Percentiles rank a stretch among this genome's conserved stretches.
These are phyloP conservation scores for Torymus tubicola DNA, from an alignment of 2,888 invertebrate genomes.

Conservation along the genomic window DNA sequence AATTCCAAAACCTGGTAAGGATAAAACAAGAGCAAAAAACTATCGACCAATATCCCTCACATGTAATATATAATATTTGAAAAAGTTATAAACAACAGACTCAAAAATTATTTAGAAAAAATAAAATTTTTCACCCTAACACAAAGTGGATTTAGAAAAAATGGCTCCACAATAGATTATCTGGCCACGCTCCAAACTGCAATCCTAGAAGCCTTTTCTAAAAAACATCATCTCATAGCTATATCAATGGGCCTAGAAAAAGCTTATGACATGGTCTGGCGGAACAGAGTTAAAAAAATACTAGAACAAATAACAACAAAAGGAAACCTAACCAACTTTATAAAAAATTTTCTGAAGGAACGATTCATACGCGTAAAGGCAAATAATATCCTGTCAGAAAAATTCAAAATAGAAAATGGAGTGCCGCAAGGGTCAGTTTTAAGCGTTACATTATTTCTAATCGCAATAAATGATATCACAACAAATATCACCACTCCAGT, in stretches of 20 bases:
- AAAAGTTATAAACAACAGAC: background rate
- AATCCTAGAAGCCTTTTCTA: background rate
- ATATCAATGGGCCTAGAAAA: background rate
- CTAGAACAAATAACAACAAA: background rate
- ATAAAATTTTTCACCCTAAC: background rate
- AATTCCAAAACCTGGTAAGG: background rate
- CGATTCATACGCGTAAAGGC: background rate
- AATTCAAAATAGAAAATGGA: background rate
- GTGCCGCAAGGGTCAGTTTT: constrained; percentile 4
- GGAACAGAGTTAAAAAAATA: background rate
- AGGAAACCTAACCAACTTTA: background rate
- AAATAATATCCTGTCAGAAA: background rate
- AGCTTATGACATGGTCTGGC: constrained; percentile 10
- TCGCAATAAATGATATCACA: constrained; percentile 32
- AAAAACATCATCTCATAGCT: background rate
- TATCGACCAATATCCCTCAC: background rate
- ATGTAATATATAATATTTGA: background rate
- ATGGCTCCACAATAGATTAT: background rate
- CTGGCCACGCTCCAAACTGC: background rate
- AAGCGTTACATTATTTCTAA: background rate
- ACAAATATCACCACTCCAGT: background rate
- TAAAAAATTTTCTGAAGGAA: background rate
- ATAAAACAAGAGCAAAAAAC: background rate
- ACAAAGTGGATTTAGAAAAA: constrained; percentile 6
- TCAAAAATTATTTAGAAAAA: background rate